Percentiles rank a stretch among this genome's conserved stretches.
Evolutionary conservation across 2,113 vertebrate genomes (phyloP).

Genomic region (Phylloscopus trochiloides): DNA sequence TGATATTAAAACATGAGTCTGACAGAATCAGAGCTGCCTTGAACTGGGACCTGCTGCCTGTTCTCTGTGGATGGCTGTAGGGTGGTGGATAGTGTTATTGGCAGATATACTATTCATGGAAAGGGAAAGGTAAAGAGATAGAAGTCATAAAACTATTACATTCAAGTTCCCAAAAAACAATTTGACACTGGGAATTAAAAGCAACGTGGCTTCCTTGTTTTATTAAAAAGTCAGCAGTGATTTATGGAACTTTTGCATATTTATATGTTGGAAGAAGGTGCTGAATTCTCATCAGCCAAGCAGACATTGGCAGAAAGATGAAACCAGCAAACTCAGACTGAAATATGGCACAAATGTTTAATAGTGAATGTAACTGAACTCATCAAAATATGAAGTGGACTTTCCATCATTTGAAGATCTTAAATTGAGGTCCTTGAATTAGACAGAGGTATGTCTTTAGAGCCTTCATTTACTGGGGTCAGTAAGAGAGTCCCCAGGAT

Average conservation of each 20-base stretch:
- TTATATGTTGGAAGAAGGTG: not conserved
- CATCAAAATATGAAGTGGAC: not conserved
- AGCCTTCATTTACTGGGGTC: fast-evolving
- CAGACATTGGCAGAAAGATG: constrained; percentile 24
- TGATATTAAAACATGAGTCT: not conserved
- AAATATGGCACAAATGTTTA: not conserved
- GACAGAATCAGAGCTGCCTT: not conserved
- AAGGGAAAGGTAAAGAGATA: not conserved
- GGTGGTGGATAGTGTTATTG: not conserved
- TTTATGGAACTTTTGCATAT: not conserved
- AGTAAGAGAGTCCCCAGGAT: not conserved
- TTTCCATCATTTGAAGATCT: not conserved
- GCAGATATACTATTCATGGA: not conserved
- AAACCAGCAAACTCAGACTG: constrained; percentile 19
- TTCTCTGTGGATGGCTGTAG: not conserved
- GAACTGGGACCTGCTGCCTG: not conserved
- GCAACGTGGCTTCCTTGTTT: not conserved
- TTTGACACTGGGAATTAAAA: not conserved
- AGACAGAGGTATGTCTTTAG: not conserved
- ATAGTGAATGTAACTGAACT: not conserved
- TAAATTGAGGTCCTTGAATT: not conserved
- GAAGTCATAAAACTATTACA: not conserved
- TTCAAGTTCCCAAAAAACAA: not conserved
- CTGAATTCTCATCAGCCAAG: constrained; percentile 6
- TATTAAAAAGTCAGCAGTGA: not conserved